Evolutionary conservation across 35 echinoderm and acorn worm species (phyloP), one percentile per base, ranked within the genome.

Genomic region (Chiridota heheva): DNA sequence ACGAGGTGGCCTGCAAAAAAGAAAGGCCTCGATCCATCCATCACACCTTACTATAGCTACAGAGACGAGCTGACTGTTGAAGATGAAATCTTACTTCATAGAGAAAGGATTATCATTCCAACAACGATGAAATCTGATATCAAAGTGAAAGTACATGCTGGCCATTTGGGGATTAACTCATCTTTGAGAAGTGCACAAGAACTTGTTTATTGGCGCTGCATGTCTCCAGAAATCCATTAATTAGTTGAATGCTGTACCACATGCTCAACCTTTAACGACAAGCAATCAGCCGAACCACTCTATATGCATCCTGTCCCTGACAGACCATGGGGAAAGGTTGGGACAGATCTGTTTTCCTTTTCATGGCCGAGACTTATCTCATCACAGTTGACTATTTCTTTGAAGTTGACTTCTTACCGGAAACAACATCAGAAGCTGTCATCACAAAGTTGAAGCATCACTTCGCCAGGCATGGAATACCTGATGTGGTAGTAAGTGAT

Each of bases 61-160:
- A 32, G 60, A 35, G 90, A 92, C 69, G 83, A 92, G 56, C 5
- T 92, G 29, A 69, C 90, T 27, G 78, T 93, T 1, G 82, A 91
- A 81, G 82, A 86, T 62, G 82, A 55, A 2, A 1, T 86, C 29
- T 34, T 69, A 10, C 20, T 92, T 39, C 62, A 56, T 37, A 80
- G 84, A 30, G 72, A 89, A 20, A 47, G 81, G 44, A 58, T 89
- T 2, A 36, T 96, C 51, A 84, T 96, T 2, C 86, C 86, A 20
- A 28, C 75, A 4, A 42, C 22, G 0, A 28, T 85, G 26, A 55
- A 86, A 33, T 56, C 39, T 2, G 44, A 89, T 1, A 95, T 89
- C 29, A 77, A 85, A 36, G 57, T 84, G 4, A 89, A 67, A 40
- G 33, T 88, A 38, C 84, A 88, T 69, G 49, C 79, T 35, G 78